Base-by-base conservation (phyloP, 2,888 invertebrate genomes). In the Tipula unca region DNA sequence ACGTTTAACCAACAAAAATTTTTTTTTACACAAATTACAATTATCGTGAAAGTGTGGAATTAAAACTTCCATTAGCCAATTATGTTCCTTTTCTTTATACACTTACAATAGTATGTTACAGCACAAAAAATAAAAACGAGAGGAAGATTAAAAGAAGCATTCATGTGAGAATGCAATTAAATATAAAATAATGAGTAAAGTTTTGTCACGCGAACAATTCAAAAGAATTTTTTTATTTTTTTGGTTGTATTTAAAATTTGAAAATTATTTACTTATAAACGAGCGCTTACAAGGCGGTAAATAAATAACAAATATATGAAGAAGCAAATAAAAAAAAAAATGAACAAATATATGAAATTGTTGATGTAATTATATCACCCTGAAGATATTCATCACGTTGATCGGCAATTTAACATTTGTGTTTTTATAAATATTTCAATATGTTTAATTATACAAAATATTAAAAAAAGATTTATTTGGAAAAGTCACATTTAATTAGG, bases 91-190 rank as follows among this genome's bases (percentile, higher is more conserved):
- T 69, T 14, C 48, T 25, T 69, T 69, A 13, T 25, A 48, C 13
- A 17, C 1, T 5, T 69, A 20, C 69, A 69, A 14, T n/a, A 5
- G 17, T 17, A 5, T 1, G 35, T 42, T 10, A 6, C 25, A 69
- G 10, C 69, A 69, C 6, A 25, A 69, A 8, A 69, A 69, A 69
- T 8, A 69, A 25, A 10, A 69, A 69, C 69, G 69, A 20, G 69
- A 69, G 10, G 69, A 69, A 69, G 69, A 69, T 69, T 69, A 69
- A 69, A 69, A 8, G 69, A 69, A 69, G 69, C 69, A 69, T 69
- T 69, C 69, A 69, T 69, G 69, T 69, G 69, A 69, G 69, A 69
- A 69, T 69, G 69, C 69, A 69, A 69, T 69, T 69, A 69, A 69
- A 69, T 69, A 69, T 10, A 25, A 4, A 69, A 69, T 69, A 69